phyloP scores from a whole-genome alignment of 2,797 vertebrate genomes.

The Trachurus trachurus region DNA sequence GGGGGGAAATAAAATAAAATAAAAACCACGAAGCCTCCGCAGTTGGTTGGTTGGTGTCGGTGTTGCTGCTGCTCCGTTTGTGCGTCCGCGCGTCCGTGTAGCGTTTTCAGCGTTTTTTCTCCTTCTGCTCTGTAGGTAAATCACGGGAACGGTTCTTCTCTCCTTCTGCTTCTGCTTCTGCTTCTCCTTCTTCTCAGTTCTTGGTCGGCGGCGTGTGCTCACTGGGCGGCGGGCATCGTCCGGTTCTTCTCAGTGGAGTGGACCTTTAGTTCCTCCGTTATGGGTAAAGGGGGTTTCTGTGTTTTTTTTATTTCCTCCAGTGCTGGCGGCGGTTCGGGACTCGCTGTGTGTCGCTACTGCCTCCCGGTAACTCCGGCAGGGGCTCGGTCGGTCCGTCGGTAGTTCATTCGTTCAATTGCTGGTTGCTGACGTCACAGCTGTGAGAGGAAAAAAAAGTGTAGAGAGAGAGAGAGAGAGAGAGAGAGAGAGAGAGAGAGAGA shows the following conservation, averaged over 20 bases:
- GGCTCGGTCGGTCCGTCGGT: constrained; percentile 60
- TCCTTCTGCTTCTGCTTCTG: not conserved
- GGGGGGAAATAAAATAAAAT: no score
- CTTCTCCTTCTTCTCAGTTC: not conserved
- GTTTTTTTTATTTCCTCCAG: constrained; percentile 55
- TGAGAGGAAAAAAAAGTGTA: not conserved
- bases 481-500: constrained; percentile 4
- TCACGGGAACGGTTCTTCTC: constrained; percentile 57
- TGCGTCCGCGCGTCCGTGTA: constrained; percentile 33
- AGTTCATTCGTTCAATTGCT: constrained; percentile 63
- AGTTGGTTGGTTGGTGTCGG: constrained; percentile 26
- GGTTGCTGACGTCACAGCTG: constrained; percentile 76
- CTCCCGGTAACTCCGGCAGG: constrained; percentile 75
- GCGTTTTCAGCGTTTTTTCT: not conserved
- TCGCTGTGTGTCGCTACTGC: constrained; percentile 60
- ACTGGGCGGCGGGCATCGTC: constrained; percentile 74
- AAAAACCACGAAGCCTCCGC: constrained; percentile 41
- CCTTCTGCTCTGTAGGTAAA: constrained; percentile 43
- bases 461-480: constrained; percentile 1
- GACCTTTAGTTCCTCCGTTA: constrained; percentile 39
- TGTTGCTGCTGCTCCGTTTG: constrained; percentile 21
- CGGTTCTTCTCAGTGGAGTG: constrained; percentile 48
- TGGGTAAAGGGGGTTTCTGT: not conserved
- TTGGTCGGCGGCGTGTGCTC: constrained; percentile 35
- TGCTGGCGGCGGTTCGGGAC: constrained; percentile 53